A percentile compares a stretch with the other conserved stretches of the same genome.
These are phyloP conservation scores for Argynnis bischoffii DNA, from an alignment of 2,888 invertebrate species.

Conservation along the genomic window DNA sequence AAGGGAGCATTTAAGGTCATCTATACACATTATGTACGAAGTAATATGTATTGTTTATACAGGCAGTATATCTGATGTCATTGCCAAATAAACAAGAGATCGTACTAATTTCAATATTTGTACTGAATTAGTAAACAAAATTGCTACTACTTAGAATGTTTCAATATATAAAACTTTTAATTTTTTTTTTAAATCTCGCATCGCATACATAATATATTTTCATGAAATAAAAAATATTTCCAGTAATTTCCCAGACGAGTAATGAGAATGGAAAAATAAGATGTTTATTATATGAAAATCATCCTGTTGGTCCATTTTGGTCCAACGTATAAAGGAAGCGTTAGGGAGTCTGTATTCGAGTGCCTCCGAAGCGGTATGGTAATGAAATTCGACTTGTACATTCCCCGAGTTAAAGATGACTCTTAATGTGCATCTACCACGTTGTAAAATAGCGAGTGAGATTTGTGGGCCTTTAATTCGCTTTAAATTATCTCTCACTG, in stretches of 20 bases:
- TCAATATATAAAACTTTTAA: no score
- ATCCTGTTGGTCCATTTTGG: not conserved
- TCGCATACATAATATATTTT: no score
- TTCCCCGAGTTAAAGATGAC: constrained; percentile 69
- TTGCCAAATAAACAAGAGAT: no score
- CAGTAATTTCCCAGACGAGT: not conserved
- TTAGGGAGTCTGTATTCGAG: constrained; percentile 55
- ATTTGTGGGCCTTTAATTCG: not conserved
- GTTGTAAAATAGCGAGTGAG: constrained; percentile 61
- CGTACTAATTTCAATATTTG: no score
- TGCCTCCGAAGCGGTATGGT: constrained; percentile 68
- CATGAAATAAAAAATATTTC: no score
- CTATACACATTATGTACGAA: not conserved
- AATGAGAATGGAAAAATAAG: not conserved
- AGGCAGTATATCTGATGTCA: no score
- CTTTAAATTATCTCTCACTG: not conserved
- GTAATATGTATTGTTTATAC: not conserved
- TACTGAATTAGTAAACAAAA: no score
- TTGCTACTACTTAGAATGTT: no score
- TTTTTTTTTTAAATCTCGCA: no score
- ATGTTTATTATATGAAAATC: not conserved
- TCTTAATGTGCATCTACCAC: constrained; percentile 72
- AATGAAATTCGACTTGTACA: constrained; percentile 72
- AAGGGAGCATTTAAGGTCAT: not conserved
- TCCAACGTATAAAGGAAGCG: constrained; percentile 35